These are phyloP conservation scores for Apis laboriosa DNA, from an alignment of 1,140 invertebrate genomes.

Conservation along the genomic window DNA sequence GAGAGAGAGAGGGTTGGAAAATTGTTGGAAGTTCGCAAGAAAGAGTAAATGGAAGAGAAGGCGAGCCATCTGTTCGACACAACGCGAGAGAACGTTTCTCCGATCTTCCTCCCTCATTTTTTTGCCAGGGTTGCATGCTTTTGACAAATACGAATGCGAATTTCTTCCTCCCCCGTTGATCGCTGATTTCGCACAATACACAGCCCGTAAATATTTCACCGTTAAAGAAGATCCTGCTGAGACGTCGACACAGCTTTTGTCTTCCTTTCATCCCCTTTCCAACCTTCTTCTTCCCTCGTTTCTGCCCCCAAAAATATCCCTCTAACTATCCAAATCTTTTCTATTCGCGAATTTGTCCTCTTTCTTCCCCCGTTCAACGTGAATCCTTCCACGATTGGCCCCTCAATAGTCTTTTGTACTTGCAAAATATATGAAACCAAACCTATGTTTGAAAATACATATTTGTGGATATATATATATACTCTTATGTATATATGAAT, in stretches of 20 bases:
- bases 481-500: too few relatives aligned
- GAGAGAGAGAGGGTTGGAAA: conserved; percentile 37
- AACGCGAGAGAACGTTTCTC: conserved; percentile 33
- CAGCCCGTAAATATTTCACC: conserved; percentile 47
- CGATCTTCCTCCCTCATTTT: conserved; percentile 28
- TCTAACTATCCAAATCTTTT: background rate
- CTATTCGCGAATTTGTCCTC: background rate
- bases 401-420: background rate
- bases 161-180: conserved; percentile 24
- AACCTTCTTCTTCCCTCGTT: background rate
- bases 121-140: conserved; percentile 42
- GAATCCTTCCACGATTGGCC: background rate
- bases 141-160: conserved; percentile 62
- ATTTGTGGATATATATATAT: too few relatives aligned
- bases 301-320: background rate
- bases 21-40: conserved; percentile 27
- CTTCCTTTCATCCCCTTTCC: background rate
- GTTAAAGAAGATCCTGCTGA: background rate
- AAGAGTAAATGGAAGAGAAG: conserved; percentile 50
- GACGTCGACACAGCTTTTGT: background rate
- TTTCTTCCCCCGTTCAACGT: too few relatives aligned
- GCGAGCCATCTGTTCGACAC: conserved; percentile 48
- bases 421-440: background rate
- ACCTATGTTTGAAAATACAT: too few relatives aligned
- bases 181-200: conserved; percentile 30